Evolutionary conservation across 2,888 invertebrate species (phyloP).

Genomic region (Eilema depressum): DNA sequence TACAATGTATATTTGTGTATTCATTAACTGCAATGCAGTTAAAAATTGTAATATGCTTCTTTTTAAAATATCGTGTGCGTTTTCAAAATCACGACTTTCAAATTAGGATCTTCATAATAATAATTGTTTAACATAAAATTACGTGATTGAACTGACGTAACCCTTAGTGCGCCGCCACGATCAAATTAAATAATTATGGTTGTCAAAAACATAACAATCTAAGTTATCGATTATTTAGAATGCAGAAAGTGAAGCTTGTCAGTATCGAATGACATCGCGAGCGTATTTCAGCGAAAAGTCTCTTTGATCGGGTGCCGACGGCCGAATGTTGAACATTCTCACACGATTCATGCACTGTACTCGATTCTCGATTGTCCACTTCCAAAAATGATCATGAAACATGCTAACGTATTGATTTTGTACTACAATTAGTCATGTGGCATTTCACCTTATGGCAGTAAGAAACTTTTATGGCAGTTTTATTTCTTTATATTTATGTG

Average conservation of each 20-base stretch:
- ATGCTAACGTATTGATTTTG: slow-evolving; percentile 44
- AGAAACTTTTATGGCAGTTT: slow-evolving; percentile 1
- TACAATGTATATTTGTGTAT: slow-evolving; percentile 1
- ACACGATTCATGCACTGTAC: slow-evolving; percentile 72
- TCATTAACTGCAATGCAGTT: slow-evolving; percentile 7
- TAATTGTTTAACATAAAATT: slow-evolving; percentile 11
- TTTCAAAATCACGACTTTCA: slow-evolving; percentile 29
- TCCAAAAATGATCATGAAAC: slow-evolving; percentile 71
- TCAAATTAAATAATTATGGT: slow-evolving; percentile 57
- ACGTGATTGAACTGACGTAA: not conserved
- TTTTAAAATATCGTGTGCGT: not conserved
- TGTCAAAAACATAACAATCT: slow-evolving; percentile 45
- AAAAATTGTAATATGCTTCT: slow-evolving; percentile 5
- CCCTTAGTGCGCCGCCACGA: not conserved
- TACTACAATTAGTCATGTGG: slow-evolving; percentile 44
- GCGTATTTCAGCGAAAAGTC: slow-evolving; percentile 76
- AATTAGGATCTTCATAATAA: slow-evolving; percentile 20
- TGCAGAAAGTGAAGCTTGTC: slow-evolving; percentile 61
- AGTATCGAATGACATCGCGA: slow-evolving; percentile 73
- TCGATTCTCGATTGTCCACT: slow-evolving; percentile 61
- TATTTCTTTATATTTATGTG: not conserved
- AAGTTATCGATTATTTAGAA: slow-evolving; percentile 55
- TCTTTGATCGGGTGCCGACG: slow-evolving; percentile 79
- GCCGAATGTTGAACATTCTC: slow-evolving; percentile 80
- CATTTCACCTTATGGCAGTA: slow-evolving; percentile 34